Conservation (phyloP, 2,888 invertebrate genomes). For the Athalia rosae region DNA sequence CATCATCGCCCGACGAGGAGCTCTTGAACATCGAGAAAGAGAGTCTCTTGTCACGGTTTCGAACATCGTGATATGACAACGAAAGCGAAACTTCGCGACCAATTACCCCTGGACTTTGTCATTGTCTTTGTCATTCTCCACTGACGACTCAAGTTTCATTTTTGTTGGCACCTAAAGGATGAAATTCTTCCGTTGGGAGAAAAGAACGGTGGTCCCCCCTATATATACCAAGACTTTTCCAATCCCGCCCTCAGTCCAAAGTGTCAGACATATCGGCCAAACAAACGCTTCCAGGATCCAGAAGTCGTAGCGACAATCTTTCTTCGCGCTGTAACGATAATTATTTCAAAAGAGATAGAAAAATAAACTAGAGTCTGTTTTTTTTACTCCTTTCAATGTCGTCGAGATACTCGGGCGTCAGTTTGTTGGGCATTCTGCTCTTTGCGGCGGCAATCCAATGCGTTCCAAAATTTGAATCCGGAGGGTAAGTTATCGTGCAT, state of each 20-base stretch:
- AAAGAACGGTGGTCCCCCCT: constrained; percentile 60
- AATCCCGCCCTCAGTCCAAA: constrained; percentile 58
- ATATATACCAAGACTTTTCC: constrained; percentile 63
- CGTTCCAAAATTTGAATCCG: constrained; percentile 66
- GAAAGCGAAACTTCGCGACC: constrained; percentile 71
- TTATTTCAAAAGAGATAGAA: neutral
- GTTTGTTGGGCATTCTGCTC: constrained; percentile 48
- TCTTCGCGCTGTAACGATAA: constrained; percentile 9
- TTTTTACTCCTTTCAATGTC: constrained; percentile 56
- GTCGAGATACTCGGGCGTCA: constrained; percentile 42
- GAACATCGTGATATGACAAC: constrained; percentile 67
- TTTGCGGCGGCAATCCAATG: constrained; percentile 56
- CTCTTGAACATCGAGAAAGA: constrained; percentile 22
- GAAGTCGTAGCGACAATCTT: neutral
- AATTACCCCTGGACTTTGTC: constrained; percentile 58
- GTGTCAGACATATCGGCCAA: constrained; percentile 38
- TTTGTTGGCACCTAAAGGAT: neutral
- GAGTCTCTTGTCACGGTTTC: constrained; percentile 54
- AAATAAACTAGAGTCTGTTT: neutral
- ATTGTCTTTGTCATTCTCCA: constrained; percentile 44
- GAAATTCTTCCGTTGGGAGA: constrained; percentile 54
- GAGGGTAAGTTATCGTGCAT: constrained; percentile 66
- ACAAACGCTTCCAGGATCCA: neutral
- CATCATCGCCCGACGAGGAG: neutral
- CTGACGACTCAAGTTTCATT: constrained; percentile 34